Evolutionary conservation across 1,140 invertebrate species (phyloP), one percentile per base, ranked within the genome.

Genomic region (Meloidogyne hapla): DNA sequence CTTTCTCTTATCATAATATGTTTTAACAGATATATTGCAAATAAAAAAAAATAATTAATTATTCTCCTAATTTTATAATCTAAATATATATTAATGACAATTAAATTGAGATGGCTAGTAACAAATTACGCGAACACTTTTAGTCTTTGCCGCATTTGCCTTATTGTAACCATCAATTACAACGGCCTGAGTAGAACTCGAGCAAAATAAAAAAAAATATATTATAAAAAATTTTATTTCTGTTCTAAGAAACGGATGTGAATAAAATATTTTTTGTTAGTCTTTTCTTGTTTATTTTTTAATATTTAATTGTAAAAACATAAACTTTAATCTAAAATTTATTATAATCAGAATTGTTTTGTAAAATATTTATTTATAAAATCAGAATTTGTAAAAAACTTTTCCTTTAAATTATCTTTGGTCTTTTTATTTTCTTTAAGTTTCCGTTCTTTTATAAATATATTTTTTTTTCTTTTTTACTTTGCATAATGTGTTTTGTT

Each of bases 51-150:
- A 33, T 33, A 4, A 33, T 33, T 33, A 33, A 33, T 33, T 33
- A 33, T 33, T 33, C 33, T 33, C 33, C 9, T 6, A 6, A 33
- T 33, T 6, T 33, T 6, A 33, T 33, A n/a, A n/a, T n/a, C n/a
- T 33, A 8, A 8, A 33, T 6, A 33, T 33, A 33, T 33, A 33
- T 33, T 33, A 33, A 4, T 33, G 33, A 33, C 9, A 33, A 33
- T 33, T 56, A 48, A 48, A 18, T 18, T 18, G n/a, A 42, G 13
- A 56, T 56, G 18, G 18, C 18, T n/a, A 56, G n/a, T 5, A 18
- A n/a, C 48, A 56, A 56, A 56, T n/a, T 56, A 56, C n/a, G n/a
- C 48, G 48, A 56, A 56, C 48, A n/a, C 48, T 56, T 56, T 48
- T 56, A 18, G n/a, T 56, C 48, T 56, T 56, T 56, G n/a, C 48